Percentiles rank a stretch among this genome's conserved stretches.
Evolutionary conservation across 2,113 vertebrate species (phyloP).

Genomic region (Brachypteracias leptosomus): DNA sequence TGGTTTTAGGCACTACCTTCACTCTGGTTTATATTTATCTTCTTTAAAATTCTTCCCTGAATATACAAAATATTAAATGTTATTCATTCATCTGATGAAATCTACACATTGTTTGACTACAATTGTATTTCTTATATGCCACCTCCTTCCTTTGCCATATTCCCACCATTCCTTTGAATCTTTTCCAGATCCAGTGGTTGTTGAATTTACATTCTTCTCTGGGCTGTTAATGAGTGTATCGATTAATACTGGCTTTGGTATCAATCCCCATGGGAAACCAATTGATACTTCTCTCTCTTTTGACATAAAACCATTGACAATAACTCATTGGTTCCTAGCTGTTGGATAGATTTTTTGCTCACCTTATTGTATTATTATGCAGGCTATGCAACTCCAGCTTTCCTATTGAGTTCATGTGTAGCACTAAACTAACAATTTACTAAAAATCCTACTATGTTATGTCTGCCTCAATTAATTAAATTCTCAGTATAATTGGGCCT

Average conservation of each 20-base stretch:
- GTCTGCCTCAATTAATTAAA: constrained; percentile 41
- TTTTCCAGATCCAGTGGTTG: constrained; percentile 10
- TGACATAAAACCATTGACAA: constrained; percentile 67
- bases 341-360: constrained; percentile 65
- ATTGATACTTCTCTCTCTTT: constrained; percentile 64
- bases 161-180: neutral
- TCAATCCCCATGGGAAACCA: constrained; percentile 57
- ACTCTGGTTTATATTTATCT: neutral
- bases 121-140: neutral
- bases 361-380: constrained; percentile 59
- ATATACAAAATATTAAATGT: neutral
- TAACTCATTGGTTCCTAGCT: constrained; percentile 57
- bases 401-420: neutral
- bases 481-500: constrained; percentile 10
- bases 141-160: neutral
- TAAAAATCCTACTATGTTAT: constrained; percentile 34
- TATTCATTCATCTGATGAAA: neutral
- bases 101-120: neutral
- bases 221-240: constrained; percentile 65
- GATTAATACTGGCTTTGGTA: constrained; percentile 44
- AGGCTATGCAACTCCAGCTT: constrained; percentile 25
- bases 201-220: constrained; percentile 61
- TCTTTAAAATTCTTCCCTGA: neutral
- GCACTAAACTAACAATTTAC: constrained; percentile 41
- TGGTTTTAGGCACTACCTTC: neutral